Conservation (phyloP, 2,888 invertebrate species). For the Rhogogaster chlorosoma region DNA sequence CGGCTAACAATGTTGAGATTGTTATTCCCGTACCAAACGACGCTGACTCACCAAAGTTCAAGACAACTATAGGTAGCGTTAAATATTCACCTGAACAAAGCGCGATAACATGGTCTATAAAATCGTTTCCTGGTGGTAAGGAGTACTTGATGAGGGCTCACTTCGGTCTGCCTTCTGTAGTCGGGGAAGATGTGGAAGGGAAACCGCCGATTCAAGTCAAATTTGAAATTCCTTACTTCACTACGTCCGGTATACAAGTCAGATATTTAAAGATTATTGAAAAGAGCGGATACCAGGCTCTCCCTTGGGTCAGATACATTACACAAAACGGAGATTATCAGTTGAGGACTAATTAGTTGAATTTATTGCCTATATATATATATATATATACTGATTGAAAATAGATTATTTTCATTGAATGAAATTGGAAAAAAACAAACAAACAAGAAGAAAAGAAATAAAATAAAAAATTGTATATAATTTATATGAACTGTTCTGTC, state of each 20-base stretch:
- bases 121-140: slow-evolving; percentile 98
- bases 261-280: slow-evolving; percentile 98
- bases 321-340: slow-evolving; percentile 99
- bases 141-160: slow-evolving; percentile 99
- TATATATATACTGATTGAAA: no score
- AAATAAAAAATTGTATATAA: slow-evolving; percentile 48
- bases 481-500: neutral
- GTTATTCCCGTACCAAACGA: slow-evolving; percentile 97
- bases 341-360: slow-evolving; percentile 90
- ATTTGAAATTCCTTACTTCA: slow-evolving; percentile 99
- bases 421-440: no score
- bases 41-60: slow-evolving; percentile 99
- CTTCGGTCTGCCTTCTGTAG: slow-evolving; percentile 97
- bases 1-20: slow-evolving; percentile 99
- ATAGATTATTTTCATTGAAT: neutral
- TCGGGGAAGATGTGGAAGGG: slow-evolving; percentile 95
- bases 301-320: slow-evolving; percentile 99
- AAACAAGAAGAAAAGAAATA: no score
- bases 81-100: slow-evolving; percentile 98
- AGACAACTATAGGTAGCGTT: slow-evolving; percentile 97
- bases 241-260: slow-evolving; percentile 98
- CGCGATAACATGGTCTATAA: slow-evolving; percentile 98
- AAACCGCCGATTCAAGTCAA: slow-evolving; percentile 99
- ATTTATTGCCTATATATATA: slow-evolving; percentile 34
- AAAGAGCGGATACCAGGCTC: slow-evolving; percentile 98